phyloP scores from a whole-genome alignment of 2,888 invertebrate genomes.

The Eristalinus sepulchralis region DNA sequence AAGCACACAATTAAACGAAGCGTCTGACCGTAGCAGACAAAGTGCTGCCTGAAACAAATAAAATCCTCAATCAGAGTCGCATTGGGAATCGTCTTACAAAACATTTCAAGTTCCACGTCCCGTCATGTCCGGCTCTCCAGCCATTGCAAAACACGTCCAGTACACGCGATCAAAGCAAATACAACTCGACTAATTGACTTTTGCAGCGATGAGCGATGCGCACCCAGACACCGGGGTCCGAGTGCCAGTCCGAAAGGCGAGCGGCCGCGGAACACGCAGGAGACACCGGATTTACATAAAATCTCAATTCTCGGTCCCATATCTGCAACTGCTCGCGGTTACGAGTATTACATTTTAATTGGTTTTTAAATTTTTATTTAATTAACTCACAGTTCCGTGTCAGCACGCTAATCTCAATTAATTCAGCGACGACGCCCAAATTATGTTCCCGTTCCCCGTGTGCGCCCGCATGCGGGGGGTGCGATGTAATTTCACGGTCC shows the following conservation, averaged over 20 bases:
- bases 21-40: neutral
- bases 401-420: constrained; percentile 53
- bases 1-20: neutral
- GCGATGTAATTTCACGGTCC: constrained; percentile 50
- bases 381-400: constrained; percentile 56
- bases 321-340: constrained; percentile 28
- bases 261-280: neutral
- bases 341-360: constrained; percentile 70
- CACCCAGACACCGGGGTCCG: neutral
- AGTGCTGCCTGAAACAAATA: neutral
- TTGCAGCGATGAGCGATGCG: neutral
- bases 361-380: constrained; percentile 71
- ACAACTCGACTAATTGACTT: constrained; percentile 30
- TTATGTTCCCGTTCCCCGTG: constrained; percentile 24
- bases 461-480: neutral
- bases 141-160: neutral
- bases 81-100: neutral
- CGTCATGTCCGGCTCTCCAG: neutral
- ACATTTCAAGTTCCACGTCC: neutral
- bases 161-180: constrained; percentile 50
- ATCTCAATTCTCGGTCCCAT: constrained; percentile 19
- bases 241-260: neutral
- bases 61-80: neutral
- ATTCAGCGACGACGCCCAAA: constrained; percentile 59
- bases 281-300: constrained; percentile 47